Base-by-base conservation (phyloP, 2,113 vertebrate genomes). In the Atractosteus spatula region DNA sequence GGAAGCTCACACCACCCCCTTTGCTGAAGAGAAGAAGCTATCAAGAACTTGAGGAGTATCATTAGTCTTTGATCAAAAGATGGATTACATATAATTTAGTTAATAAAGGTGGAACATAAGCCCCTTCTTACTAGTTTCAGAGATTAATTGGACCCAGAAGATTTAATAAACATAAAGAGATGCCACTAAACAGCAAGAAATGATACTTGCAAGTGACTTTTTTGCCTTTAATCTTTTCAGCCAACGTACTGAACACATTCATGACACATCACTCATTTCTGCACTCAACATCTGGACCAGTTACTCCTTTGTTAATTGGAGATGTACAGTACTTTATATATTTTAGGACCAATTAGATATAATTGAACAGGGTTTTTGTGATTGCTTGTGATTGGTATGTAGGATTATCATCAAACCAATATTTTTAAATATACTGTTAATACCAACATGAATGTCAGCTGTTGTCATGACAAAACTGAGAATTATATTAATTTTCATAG, bases 51-150 rank as follows among this genome's bases (percentile, higher is more conserved):
- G 5, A 10, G 47, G 10, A 51, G 47, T 51, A 51, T 51, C 47
- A 51, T 51, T 51, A 51, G 56, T 59, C 56, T 59, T 4, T 59
- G 56, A 59, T 59, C 56, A 59, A 59, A 59, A 59, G 56, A 59
- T 51, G 56, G 11, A 14, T 14, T 59, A 12, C 56, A 59, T 59
- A 11, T 59, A 59, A 59, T n/a, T 14, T 59, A 12, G n/a, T 59
- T 59, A 59, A 59, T 59, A 59, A 59, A 59, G 56, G 8, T 59
- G 56, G n/a, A 59, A 59, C 56, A 4, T 12, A 2, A 59, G 12
- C 56, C 56, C n/a, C 3, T 59, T 59, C 56, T 59, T 59, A 12
- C 1, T 59, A 59, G 56, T 59, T 59, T 59, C 3, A 59, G 13
- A 59, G 56, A 4, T 59, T 59, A n/a, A n/a, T 59, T 51, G 47